These are phyloP conservation scores for Scaptomyza flava DNA, from an alignment of 2,888 invertebrate species.

Conservation along the genomic window DNA sequence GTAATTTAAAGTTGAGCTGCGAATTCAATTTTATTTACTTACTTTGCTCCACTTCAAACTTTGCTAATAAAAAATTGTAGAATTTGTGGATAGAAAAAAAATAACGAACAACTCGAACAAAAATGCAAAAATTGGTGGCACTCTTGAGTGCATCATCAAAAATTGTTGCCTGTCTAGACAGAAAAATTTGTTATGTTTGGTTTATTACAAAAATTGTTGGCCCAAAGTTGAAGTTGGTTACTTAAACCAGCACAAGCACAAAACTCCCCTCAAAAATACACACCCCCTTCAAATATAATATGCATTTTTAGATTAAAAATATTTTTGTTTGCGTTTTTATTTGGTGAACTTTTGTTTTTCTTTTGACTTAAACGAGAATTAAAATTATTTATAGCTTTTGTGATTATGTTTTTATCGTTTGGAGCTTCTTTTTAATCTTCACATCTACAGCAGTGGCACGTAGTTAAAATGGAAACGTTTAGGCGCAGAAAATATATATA, in stretches of 20 bases:
- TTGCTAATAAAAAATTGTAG: slow-evolving; percentile 50
- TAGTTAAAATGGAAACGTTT: slow-evolving; percentile 21
- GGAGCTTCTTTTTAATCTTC: slow-evolving; percentile 44
- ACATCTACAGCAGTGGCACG: slow-evolving; percentile 45
- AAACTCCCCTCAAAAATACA: not conserved
- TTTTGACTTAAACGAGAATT: slow-evolving; percentile 36
- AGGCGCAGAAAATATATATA: not conserved
- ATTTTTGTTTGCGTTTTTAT: slow-evolving; percentile 12
- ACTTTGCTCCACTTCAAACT: slow-evolving; percentile 37
- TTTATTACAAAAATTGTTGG: slow-evolving; percentile 61
- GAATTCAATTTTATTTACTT: slow-evolving; percentile 10
- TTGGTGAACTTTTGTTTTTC: slow-evolving; percentile 34
- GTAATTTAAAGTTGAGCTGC: slow-evolving; percentile 4
- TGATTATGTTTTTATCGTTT: slow-evolving; percentile 30
- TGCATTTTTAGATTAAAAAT: slow-evolving; percentile 2
- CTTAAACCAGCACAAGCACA: slow-evolving; percentile 2
- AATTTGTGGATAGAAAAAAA: slow-evolving; percentile 15
- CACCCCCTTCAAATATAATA: not conserved
- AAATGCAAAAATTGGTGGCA: slow-evolving; percentile 24
- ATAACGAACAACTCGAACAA: not conserved
- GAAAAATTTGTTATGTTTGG: slow-evolving; percentile 51
- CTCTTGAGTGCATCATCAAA: slow-evolving; percentile 53
- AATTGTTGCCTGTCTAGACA: slow-evolving; percentile 63
- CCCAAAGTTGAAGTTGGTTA: slow-evolving; percentile 37
- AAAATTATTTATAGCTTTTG: slow-evolving; percentile 39